A percentile compares a stretch with the other conserved stretches of the same genome.
Evolutionary conservation across 2,113 vertebrate genomes (phyloP).

Genomic region (Lutjanus erythropterus): DNA sequence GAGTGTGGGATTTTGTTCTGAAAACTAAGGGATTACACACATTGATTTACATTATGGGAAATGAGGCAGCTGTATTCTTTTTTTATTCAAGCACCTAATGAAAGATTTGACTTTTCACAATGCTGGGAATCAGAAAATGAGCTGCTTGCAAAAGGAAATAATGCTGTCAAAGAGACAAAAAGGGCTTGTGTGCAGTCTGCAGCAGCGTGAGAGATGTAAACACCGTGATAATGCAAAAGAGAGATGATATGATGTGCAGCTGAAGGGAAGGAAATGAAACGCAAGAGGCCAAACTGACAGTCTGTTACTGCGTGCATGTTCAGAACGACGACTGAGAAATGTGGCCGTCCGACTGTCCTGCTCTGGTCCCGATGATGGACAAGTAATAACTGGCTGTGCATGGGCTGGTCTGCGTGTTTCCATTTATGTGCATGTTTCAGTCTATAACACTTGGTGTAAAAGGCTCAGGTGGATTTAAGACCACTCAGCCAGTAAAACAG

Average conservation of each 20-base stretch:
- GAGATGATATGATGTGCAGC: not conserved
- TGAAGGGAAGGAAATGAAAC: not conserved
- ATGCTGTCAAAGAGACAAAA: slow-evolving; percentile 17
- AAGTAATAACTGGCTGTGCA: slow-evolving; percentile 1
- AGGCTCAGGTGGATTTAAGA: not conserved
- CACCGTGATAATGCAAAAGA: not conserved
- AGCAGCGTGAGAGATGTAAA: slow-evolving; percentile 6
- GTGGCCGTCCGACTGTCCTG: slow-evolving; percentile 8
- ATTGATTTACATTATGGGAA: slow-evolving; percentile 51
- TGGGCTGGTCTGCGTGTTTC: slow-evolving; percentile 18
- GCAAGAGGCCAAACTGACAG: slow-evolving; percentile 19
- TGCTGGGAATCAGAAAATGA: not conserved
- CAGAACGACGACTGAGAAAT: not conserved
- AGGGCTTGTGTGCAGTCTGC: not conserved
- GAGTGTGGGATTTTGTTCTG: slow-evolving; percentile 29
- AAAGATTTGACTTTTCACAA: slow-evolving; percentile 34
- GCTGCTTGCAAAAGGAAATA: not conserved
- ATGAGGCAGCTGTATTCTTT: slow-evolving; percentile 18
- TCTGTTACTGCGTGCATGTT: not conserved
- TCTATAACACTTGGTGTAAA: not conserved
- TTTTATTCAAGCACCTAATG: slow-evolving; percentile 29
- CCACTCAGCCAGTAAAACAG: not conserved
- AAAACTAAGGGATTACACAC: slow-evolving; percentile 42
- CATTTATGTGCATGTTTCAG: slow-evolving; percentile 23
- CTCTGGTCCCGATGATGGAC: slow-evolving; percentile 19